phyloP scores from a whole-genome alignment of 2,888 invertebrate genomes.

The Pegoplata infirma region DNA sequence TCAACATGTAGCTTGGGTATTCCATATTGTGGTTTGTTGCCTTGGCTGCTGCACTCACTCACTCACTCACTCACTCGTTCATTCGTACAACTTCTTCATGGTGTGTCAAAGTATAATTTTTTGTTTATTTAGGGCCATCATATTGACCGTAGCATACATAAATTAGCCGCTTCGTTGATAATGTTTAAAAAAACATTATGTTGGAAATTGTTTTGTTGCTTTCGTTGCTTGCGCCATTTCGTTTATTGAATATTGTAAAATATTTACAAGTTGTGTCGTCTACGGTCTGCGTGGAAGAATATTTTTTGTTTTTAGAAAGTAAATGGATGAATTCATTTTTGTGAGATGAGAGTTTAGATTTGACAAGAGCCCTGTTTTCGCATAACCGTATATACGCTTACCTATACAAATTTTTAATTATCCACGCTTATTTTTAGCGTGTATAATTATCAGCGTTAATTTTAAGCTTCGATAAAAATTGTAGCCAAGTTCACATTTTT shows the following conservation, averaged over 20 bases:
- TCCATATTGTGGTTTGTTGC: constrained; percentile 2
- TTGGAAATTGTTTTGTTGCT: constrained; percentile 31
- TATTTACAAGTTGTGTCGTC: constrained; percentile 19
- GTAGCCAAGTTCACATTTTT: no score
- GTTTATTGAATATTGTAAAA: constrained; percentile 42
- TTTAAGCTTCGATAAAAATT: no score
- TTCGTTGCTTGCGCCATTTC: constrained; percentile 40
- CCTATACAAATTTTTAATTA: no score
- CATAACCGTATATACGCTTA: no score
- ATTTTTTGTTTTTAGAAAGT: neutral
- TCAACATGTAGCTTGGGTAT: neutral
- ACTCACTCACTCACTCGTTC: no score
- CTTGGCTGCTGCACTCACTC: no score
- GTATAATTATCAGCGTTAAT: no score
- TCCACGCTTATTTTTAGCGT: no score
- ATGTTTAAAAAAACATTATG: constrained; percentile 38
- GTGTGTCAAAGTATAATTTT: constrained; percentile 10
- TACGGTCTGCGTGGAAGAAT: neutral
- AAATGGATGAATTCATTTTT: neutral
- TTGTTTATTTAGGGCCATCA: constrained; percentile 31
- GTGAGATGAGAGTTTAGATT: no score
- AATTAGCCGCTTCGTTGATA: constrained; percentile 64
- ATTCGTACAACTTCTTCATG: no score
- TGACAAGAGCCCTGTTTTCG: no score
- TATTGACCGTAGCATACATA: constrained; percentile 60